phyloP scores from a whole-genome alignment of 2,888 invertebrate genomes.

The Eilema caniola region DNA sequence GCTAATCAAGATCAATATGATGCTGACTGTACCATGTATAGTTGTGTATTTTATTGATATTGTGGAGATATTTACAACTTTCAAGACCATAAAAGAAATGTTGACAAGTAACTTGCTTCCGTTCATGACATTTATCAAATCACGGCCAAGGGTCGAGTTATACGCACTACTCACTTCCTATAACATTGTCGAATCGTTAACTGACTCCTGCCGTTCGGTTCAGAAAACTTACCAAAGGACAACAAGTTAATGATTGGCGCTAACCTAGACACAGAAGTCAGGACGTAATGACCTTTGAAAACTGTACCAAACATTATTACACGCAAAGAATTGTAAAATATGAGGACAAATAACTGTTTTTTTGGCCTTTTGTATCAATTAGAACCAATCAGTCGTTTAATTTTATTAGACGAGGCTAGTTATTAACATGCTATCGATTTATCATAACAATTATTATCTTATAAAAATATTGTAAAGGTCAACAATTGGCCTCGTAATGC shows the following conservation, averaged over 20 bases:
- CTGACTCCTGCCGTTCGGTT: constrained; percentile 19
- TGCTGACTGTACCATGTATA: too few species aligned
- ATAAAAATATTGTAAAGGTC: constrained; percentile 24
- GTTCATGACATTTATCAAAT: constrained; percentile 39
- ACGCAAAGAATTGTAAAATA: constrained; percentile 22
- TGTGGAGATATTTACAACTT: background rate
- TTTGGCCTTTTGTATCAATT: constrained; percentile 13
- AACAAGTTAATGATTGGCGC: constrained; percentile 42
- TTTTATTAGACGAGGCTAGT: constrained; percentile 34
- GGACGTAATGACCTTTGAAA: constrained; percentile 50
- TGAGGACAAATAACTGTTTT: constrained; percentile 9
- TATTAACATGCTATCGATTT: constrained; percentile 24
- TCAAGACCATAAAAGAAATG: background rate
- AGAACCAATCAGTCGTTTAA: constrained; percentile 20
- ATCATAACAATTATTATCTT: constrained; percentile 28
- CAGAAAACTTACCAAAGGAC: constrained; percentile 53
- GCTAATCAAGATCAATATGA: too few species aligned
- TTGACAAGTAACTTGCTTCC: constrained; percentile 29
- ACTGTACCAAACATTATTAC: constrained; percentile 24
- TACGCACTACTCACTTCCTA: constrained; percentile 38
- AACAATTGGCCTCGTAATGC: constrained; percentile 31
- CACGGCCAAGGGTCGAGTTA: constrained; percentile 28
- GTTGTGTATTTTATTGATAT: too few species aligned
- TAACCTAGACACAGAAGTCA: constrained; percentile 48
- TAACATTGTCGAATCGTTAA: constrained; percentile 25